Evolutionary conservation across 2,113 vertebrate species (phyloP), one percentile per base, ranked within the genome.

Genomic region (Pseudopipra pipra): DNA sequence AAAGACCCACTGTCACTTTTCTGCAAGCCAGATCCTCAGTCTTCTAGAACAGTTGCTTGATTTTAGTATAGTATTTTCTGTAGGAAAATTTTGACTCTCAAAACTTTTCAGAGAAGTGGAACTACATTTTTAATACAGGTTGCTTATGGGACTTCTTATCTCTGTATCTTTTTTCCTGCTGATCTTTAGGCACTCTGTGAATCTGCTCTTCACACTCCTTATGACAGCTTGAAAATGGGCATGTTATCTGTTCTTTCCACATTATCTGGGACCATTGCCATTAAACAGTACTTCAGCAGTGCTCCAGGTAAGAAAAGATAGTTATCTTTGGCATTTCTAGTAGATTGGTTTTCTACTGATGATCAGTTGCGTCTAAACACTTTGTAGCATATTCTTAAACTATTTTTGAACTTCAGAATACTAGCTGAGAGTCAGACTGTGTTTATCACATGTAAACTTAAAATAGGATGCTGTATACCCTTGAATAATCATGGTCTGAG

Each of bases 181-280:
- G 31, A 28, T 59, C 87, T 96, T 43, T 93, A 99, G 99, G 98
- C 97, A 10, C 98, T 99, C 56, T 99, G 99, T 94, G 99, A 99
- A 91, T 99, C 99, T 96, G 99, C 99, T 55, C 97, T 99, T 91
- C 98, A 97, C 39, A 99, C 98, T 86, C 99, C 99, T 12, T 99
- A 99, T 46, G 98, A 98, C 98, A 99, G 98, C 92, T 95, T 99
- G 93, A 99, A 99, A 87, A 98, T 99, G 74, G 99, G 99, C n/a
- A 99, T 99, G 98, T 77, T 99, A 11, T 98, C 99, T 9, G 99
- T 99, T 46, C 99, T 99, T 51, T 99, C 99, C 62, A 98, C 98
- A 0, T 98, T 99, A 25, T 99, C 99, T 1, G 99, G 98, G 74
- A 99, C 99, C 58, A 99, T 99, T 14, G 99, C 99, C 58, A 98